phyloP scores from a whole-genome alignment of 2,113 vertebrate genomes.

The Camelus bactrianus region DNA sequence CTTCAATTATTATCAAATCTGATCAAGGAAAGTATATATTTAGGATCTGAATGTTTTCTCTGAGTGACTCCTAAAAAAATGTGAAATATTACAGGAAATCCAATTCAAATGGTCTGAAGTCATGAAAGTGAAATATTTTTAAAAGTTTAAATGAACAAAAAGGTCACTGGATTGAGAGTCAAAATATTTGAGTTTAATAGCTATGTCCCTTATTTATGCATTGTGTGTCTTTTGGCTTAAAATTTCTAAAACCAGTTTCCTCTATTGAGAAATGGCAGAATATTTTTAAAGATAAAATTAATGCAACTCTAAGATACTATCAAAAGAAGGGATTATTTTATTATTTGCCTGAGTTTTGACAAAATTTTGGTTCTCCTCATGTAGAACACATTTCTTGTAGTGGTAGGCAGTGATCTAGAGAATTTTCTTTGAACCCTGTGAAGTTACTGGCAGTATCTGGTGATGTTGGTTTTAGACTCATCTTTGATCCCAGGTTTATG shows the following conservation, averaged over 20 bases:
- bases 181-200: constrained; percentile 46
- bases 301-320: not conserved
- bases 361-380: not conserved
- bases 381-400: not conserved
- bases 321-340: constrained; percentile 2
- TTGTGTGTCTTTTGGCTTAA: not conserved
- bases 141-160: not conserved
- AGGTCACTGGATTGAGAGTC: not conserved
- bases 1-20: not conserved
- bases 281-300: constrained; percentile 16
- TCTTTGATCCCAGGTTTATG: not conserved
- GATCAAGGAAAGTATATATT: not conserved
- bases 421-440: not conserved
- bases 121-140: constrained; percentile 1
- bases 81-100: not conserved
- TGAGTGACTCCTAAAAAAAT: not conserved
- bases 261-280: not conserved
- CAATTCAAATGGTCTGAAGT: not conserved
- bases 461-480: not conserved
- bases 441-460: not conserved
- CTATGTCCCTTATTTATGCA: not conserved
- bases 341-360: not conserved
- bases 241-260: not conserved
- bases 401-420: not conserved
- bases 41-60: not conserved